Evolutionary conservation across 2,888 invertebrate genomes (phyloP), one percentile per base, ranked within the genome.

Genomic region (Sipha maydis): DNA sequence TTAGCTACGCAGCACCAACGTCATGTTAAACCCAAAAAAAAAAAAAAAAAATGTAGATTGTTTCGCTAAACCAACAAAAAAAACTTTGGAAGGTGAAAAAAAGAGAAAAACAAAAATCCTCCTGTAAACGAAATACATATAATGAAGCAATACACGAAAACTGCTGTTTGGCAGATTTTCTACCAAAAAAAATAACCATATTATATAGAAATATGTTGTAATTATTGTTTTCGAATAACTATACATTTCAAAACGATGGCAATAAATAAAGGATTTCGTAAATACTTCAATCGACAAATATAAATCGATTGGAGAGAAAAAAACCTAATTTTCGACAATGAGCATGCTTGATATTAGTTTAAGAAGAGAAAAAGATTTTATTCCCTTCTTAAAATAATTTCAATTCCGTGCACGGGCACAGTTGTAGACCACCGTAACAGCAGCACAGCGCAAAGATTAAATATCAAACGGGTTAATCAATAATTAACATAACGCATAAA

Each of bases 31-130:
- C 21, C 34, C 34, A 38, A 61, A 61, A 34, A 61, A 56, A 61
- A 17, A 79, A 61, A 78, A 67, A 5, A 67, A 41, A 41, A 80
- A 80, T 41, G 80, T 80, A 67, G 67, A 80, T 80, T 80, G 67
- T 41, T 67, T 67, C 21, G 17, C 41, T 28, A 38, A 28, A n/a
- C 19, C 19, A 56, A 56, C 19, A 1, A 56, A 56, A 56, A n/a
- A 11, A 77, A 48, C 17, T 77, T 76, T 28, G 19, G n/a, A 77
- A 77, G n/a, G 76, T 41, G 19, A 56, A 56, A 80, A n/a, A 25
- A 3, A 34, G 61, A 67, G 11, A 38, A 38, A 31, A 14, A 34
- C 19, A 54, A 28, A 54, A 54, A 54, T 56, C 31, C 31, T 56
- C 21, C 31, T 56, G 25, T 31, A 25, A n/a, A 34, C 31, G 25